A percentile compares a stretch with the other conserved stretches of the same genome.
Evolutionary conservation across 2,113 vertebrate species (phyloP).

Genomic region (Leptobrachium ailaonicum): DNA sequence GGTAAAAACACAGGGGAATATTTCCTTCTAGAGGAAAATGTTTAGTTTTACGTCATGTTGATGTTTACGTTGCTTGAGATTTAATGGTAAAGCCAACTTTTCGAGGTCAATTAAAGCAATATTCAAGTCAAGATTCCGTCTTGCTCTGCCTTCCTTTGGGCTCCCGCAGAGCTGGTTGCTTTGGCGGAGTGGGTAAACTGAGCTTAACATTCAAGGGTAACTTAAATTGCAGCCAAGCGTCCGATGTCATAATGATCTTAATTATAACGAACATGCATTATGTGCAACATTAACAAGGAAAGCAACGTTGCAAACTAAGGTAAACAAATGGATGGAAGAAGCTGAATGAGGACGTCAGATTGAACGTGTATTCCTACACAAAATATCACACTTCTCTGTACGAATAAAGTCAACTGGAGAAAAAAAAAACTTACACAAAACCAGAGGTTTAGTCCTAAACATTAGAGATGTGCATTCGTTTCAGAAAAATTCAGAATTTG

Average conservation of each 20-base stretch:
- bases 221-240: conserved; percentile 8
- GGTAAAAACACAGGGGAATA: conserved; percentile 7
- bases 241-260: neutral
- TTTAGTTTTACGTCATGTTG: neutral
- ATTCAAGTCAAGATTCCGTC: conserved; percentile 28
- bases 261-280: conserved; percentile 13
- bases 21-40: neutral
- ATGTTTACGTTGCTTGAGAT: conserved; percentile 24
- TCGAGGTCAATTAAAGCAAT: conserved; percentile 35
- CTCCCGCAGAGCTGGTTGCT: conserved; percentile 5
- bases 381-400: too few relatives aligned
- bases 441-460: too few relatives aligned
- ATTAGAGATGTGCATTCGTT: too few relatives aligned
- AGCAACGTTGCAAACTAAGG: conserved; percentile 18
- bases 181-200: neutral
- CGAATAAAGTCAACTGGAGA: too few relatives aligned
- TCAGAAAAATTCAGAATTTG: too few relatives aligned
- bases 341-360: neutral
- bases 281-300: conserved; percentile 21
- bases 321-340: neutral
- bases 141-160: conserved; percentile 22
- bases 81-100: conserved; percentile 24
- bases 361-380: neutral
- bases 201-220: conserved; percentile 4
- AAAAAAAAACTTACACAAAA: too few relatives aligned